These are phyloP conservation scores for Nothobranchius furzeri DNA, from an alignment of 2,113 vertebrate species.

Conservation along the genomic window DNA sequence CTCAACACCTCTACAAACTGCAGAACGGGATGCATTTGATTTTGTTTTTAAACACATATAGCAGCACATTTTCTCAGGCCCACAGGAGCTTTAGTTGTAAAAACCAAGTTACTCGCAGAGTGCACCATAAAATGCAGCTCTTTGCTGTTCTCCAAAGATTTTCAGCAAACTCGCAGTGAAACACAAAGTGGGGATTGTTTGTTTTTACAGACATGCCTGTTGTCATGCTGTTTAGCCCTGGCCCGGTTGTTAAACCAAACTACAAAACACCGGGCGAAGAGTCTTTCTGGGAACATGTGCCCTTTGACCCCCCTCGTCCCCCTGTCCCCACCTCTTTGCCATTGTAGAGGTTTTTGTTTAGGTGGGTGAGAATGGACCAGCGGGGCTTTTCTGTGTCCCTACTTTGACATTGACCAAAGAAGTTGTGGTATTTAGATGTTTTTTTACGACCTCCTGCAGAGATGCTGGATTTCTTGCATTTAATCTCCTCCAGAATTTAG, in stretches of 20 bases:
- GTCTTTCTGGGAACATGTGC: constrained; percentile 67
- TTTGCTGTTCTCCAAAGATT: background rate
- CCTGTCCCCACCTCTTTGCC: background rate
- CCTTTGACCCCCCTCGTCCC: constrained; percentile 59
- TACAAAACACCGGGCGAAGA: constrained; percentile 49
- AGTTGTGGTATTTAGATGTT: constrained; percentile 25
- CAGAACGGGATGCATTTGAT: too few relatives aligned
- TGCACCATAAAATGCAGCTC: background rate
- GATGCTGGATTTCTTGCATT: background rate
- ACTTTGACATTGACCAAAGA: constrained; percentile 7
- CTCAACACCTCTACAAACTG: too few relatives aligned
- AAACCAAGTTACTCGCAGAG: too few relatives aligned
- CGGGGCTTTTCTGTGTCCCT: constrained; percentile 43
- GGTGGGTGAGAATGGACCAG: constrained; percentile 41
- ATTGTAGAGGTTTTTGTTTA: constrained; percentile 57
- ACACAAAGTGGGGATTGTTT: constrained; percentile 47
- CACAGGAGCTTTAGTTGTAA: too few relatives aligned
- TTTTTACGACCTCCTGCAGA: constrained; percentile 25
- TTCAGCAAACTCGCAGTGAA: constrained; percentile 8
- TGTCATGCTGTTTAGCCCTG: constrained; percentile 43
- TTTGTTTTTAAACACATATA: too few relatives aligned
- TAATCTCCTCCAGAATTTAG: too few relatives aligned
- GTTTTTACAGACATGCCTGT: constrained; percentile 46
- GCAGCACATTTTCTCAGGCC: too few relatives aligned
- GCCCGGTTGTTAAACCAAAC: constrained; percentile 45